Conservation (phyloP, 2,888 invertebrate genomes). For the Pycnomerus fuliginosus region DNA sequence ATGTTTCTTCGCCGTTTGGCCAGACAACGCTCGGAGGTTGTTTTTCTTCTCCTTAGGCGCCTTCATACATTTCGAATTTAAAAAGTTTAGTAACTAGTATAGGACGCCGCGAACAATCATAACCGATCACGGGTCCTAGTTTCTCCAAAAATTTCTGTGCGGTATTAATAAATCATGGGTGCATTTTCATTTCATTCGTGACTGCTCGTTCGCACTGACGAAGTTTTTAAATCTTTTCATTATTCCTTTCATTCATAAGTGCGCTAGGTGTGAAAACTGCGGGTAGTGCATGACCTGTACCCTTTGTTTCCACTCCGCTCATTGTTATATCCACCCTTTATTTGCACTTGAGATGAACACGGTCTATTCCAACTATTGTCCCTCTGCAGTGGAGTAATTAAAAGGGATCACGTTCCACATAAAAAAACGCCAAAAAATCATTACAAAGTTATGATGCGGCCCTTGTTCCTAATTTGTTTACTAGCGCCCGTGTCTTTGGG, state of each 20-base stretch:
- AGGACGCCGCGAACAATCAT: no score
- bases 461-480: constrained; percentile 33
- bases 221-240: no score
- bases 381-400: constrained; percentile 30
- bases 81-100: no score
- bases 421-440: constrained; percentile 6
- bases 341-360: constrained; percentile 39
- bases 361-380: constrained; percentile 25
- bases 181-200: no score
- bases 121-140: no score
- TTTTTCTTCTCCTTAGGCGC: no score
- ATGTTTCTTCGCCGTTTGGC: constrained; percentile 21
- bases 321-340: constrained; percentile 42
- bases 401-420: constrained; percentile 33
- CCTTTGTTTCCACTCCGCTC: constrained; percentile 35
- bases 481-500: constrained; percentile 37
- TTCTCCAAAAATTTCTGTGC: no score
- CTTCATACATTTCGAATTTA: no score
- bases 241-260: constrained; percentile 29
- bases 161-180: no score
- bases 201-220: no score
- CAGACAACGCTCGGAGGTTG: no score
- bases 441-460: constrained; percentile 23
- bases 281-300: constrained; percentile 34
- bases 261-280: constrained; percentile 40